Evolutionary conservation across 1,140 invertebrate species (phyloP).

Genomic region (Diachasma alloeum): DNA sequence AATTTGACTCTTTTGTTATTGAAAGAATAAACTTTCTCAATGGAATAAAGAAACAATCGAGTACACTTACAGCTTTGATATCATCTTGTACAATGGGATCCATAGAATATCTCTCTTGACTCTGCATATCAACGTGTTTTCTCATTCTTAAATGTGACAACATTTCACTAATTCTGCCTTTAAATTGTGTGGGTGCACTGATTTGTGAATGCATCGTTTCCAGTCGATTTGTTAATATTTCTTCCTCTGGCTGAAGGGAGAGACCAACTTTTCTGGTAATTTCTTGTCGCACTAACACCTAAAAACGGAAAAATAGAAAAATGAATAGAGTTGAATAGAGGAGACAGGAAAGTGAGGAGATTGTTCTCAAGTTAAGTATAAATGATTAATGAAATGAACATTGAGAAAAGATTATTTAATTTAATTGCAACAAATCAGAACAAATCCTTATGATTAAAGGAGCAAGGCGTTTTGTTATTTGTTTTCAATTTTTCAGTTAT

Average conservation of each 20-base stretch:
- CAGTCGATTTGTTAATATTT: conserved; percentile 82
- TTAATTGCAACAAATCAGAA: too few species aligned
- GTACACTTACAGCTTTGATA: conserved; percentile 68
- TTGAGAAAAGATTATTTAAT: too few species aligned
- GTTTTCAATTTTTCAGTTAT: too few species aligned
- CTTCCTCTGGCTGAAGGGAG: conserved; percentile 88
- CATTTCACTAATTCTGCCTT: conserved; percentile 90
- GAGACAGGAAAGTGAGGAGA: too few species aligned
- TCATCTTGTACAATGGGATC: conserved; percentile 71
- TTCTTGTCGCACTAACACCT: conserved; percentile 89
- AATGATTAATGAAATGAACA: too few species aligned
- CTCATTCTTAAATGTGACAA: conserved; percentile 88
- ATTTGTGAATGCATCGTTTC: conserved; percentile 87
- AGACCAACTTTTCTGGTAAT: conserved; percentile 85
- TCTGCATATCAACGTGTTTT: conserved; percentile 65
- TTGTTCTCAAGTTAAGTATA: too few species aligned
- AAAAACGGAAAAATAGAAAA: conserved; percentile 31
- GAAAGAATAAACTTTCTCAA: neutral
- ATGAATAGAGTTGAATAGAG: neutral
- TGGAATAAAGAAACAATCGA: neutral
- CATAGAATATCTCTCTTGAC: conserved; percentile 69
- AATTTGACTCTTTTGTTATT: neutral
- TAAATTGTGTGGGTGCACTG: conserved; percentile 90
- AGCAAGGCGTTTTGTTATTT: too few species aligned
- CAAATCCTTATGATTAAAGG: too few species aligned